These are phyloP conservation scores for Pyrgus malvae DNA, from an alignment of 2,888 invertebrate species.

Conservation along the genomic window DNA sequence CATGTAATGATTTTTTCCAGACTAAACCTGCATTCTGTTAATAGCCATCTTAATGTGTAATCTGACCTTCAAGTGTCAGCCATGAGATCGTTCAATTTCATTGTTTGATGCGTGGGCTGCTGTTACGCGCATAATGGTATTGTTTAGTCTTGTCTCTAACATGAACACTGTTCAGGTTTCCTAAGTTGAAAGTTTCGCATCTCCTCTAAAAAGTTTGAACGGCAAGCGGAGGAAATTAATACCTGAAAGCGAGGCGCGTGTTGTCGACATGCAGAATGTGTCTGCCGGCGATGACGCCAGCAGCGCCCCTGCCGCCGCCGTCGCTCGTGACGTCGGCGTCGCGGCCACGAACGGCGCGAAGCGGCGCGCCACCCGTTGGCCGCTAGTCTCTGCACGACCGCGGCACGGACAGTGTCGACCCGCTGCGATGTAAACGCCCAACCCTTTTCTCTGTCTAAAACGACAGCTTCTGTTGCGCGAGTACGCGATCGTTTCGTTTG, in stretches of 20 bases:
- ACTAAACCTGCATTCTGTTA: slow-evolving; percentile 13
- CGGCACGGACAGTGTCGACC: slow-evolving; percentile 76
- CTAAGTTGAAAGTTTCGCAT: slow-evolving; percentile 42
- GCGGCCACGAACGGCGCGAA: slow-evolving; percentile 34
- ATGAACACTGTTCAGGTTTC: slow-evolving; percentile 39
- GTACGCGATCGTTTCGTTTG: slow-evolving; percentile 56
- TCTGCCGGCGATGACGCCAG: slow-evolving; percentile 59
- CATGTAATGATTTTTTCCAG: slow-evolving; percentile 12
- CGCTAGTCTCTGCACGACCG: slow-evolving; percentile 75
- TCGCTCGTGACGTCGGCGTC: slow-evolving; percentile 37
- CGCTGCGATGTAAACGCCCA: slow-evolving; percentile 79
- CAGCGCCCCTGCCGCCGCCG: slow-evolving; percentile 54
- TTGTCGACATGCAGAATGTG: slow-evolving; percentile 43
- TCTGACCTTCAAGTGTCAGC: slow-evolving; percentile 21
- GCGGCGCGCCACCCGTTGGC: slow-evolving; percentile 31
- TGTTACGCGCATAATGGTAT: slow-evolving; percentile 30
- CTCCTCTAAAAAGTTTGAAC: slow-evolving; percentile 40
- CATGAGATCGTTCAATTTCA: slow-evolving; percentile 10
- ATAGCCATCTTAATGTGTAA: slow-evolving; percentile 16
- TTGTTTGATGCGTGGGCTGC: slow-evolving; percentile 25
- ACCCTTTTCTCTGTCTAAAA: slow-evolving; percentile 69
- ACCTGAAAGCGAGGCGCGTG: slow-evolving; percentile 35
- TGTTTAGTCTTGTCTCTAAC: slow-evolving; percentile 56
- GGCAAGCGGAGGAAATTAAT: slow-evolving; percentile 40
- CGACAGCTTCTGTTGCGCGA: slow-evolving; percentile 71